Evolutionary conservation across 2,113 vertebrate genomes (phyloP).

Genomic region (Tor tambroides): DNA sequence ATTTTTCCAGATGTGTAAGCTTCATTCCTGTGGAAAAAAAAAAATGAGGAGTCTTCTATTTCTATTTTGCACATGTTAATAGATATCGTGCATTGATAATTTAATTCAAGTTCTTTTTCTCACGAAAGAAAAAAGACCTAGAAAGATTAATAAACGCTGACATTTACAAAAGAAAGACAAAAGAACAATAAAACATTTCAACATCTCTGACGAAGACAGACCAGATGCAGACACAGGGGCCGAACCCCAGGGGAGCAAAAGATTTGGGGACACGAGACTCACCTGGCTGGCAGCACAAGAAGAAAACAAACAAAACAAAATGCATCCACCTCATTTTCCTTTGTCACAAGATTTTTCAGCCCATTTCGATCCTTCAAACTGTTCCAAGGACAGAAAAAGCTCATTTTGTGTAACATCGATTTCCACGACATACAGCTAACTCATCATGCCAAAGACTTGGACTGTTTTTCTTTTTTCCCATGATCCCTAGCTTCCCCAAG

Average conservation of each 20-base stretch:
- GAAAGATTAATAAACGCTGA: constrained; percentile 66
- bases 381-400: constrained; percentile 49
- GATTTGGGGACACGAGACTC: constrained; percentile 57
- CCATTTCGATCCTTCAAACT: constrained; percentile 37
- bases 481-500: constrained; percentile 68
- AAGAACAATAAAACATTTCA: constrained; percentile 54
- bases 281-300: constrained; percentile 59
- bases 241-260: constrained; percentile 60
- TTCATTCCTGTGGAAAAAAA: constrained; percentile 69
- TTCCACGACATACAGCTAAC: constrained; percentile 79
- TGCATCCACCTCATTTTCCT: constrained; percentile 52
- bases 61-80: constrained; percentile 82
- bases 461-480: constrained; percentile 57
- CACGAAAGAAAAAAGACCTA: constrained; percentile 66
- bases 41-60: constrained; percentile 70
- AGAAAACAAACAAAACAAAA: constrained; percentile 39
- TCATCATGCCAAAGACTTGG: constrained; percentile 83
- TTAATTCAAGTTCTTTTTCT: constrained; percentile 74
- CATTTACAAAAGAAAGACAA: constrained; percentile 63
- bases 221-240: constrained; percentile 62
- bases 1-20: constrained; percentile 69
- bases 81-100: constrained; percentile 80
- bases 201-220: constrained; percentile 56
- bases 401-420: constrained; percentile 50
- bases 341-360: constrained; percentile 54